These are phyloP conservation scores for Erithacus rubecula DNA, from an alignment of 2,797 vertebrate genomes.

Conservation along the genomic window DNA sequence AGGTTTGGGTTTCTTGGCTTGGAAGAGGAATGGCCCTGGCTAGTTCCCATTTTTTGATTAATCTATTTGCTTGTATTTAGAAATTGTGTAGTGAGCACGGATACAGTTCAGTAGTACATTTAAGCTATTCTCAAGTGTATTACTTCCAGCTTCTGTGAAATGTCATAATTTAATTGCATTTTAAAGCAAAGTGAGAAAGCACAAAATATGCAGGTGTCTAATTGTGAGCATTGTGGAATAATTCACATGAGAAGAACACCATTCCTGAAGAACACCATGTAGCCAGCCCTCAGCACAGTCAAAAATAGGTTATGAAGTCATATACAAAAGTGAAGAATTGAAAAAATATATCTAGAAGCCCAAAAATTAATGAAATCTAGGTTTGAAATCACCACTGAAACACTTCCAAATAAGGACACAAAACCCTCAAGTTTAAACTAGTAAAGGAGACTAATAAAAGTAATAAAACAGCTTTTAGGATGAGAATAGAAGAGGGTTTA, in stretches of 20 bases:
- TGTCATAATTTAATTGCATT: background rate
- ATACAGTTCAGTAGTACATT: background rate
- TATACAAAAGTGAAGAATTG: background rate
- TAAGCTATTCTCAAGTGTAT: background rate
- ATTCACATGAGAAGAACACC: background rate
- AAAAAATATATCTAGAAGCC: background rate
- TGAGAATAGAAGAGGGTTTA: background rate
- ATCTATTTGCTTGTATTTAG: background rate
- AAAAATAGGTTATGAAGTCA: background rate
- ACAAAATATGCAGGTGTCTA: background rate
- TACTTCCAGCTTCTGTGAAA: background rate
- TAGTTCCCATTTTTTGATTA: background rate
- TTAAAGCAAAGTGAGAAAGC: background rate
- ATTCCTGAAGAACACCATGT: background rate
- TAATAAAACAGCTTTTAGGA: background rate
- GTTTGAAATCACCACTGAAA: background rate
- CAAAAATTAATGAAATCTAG: background rate
- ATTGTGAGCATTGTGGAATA: background rate
- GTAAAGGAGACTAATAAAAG: background rate
- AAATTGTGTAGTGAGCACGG: background rate
- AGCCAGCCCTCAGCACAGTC: background rate
- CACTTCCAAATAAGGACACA: background rate
- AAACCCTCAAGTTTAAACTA: background rate
- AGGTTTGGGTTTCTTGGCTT: background rate
- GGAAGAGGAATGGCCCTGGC: background rate